A percentile compares a stretch with the other conserved stretches of the same genome.
Evolutionary conservation across 2,113 vertebrate genomes (phyloP).

Genomic region (Archilochus colubris): DNA sequence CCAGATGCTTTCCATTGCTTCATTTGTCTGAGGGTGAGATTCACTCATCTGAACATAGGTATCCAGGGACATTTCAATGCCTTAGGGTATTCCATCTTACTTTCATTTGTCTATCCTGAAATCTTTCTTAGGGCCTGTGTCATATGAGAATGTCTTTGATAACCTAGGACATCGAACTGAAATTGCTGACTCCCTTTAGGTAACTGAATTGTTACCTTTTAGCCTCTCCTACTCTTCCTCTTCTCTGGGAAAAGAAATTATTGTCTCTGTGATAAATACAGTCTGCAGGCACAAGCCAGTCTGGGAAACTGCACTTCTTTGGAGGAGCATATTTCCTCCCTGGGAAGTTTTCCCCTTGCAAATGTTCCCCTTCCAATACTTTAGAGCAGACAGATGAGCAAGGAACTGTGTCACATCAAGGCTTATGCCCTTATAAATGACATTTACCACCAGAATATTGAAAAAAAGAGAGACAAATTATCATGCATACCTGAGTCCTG

Average conservation of each 20-base stretch:
- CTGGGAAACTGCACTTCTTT: background rate
- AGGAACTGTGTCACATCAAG: background rate
- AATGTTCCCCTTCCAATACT: background rate
- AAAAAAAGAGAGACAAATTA: background rate
- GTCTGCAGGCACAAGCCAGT: background rate
- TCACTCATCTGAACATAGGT: background rate
- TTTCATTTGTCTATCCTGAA: background rate
- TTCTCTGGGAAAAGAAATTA: background rate
- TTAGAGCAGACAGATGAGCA: background rate
- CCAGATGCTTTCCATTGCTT: background rate
- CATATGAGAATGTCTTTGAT: background rate
- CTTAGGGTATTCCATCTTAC: background rate
- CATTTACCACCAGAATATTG: background rate
- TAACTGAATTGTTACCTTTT: background rate
- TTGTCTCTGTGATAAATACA: background rate
- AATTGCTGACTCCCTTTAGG: background rate
- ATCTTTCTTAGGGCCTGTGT: background rate
- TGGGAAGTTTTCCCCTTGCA: background rate
- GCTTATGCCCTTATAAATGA: background rate
- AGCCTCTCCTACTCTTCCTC: background rate
- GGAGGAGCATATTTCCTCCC: background rate
- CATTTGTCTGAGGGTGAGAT: background rate
- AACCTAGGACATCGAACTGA: background rate
- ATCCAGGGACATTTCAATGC: background rate
- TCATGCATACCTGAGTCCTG: background rate